Percentiles rank a stretch among this genome's conserved stretches.
Evolutionary conservation across 2,888 invertebrate species (phyloP).

Genomic region (Ectemnius lituratus): DNA sequence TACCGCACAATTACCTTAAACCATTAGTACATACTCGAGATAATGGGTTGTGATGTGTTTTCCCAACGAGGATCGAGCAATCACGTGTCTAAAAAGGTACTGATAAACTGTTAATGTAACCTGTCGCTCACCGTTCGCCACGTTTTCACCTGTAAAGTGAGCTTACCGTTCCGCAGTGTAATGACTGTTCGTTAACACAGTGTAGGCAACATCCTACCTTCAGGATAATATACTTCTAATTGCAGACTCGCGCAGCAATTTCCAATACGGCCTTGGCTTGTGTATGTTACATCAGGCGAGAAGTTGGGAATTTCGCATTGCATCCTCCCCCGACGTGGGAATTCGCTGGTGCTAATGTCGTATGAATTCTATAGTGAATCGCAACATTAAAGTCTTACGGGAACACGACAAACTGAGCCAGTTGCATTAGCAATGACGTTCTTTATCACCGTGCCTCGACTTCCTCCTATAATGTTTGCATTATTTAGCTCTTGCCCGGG

Average conservation of each 20-base stretch:
- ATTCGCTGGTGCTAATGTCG: neutral
- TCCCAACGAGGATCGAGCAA: too few species aligned
- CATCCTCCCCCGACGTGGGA: constrained; percentile 1
- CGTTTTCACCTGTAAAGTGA: too few species aligned
- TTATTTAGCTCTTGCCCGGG: neutral
- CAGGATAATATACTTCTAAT: constrained; percentile 27
- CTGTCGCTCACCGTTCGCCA: too few species aligned
- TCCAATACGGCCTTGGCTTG: constrained; percentile 42
- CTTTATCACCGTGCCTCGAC: neutral
- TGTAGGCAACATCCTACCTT: constrained; percentile 4
- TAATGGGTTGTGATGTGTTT: too few species aligned
- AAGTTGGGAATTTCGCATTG: constrained; percentile 13
- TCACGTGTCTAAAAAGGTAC: too few species aligned
- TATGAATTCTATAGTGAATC: constrained; percentile 14
- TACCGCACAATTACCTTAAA: too few species aligned
- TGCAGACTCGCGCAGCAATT: constrained; percentile 30
- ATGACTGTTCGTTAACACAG: constrained; percentile 19
- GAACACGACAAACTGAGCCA: neutral
- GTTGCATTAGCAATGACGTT: neutral
- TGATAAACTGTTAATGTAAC: too few species aligned
- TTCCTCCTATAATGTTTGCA: neutral
- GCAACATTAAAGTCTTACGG: neutral
- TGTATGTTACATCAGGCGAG: neutral
- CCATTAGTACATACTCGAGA: too few species aligned
- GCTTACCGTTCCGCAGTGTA: too few species aligned